Evolutionary conservation across 1,140 invertebrate species (phyloP).

Genomic region (Planococcus citri): DNA sequence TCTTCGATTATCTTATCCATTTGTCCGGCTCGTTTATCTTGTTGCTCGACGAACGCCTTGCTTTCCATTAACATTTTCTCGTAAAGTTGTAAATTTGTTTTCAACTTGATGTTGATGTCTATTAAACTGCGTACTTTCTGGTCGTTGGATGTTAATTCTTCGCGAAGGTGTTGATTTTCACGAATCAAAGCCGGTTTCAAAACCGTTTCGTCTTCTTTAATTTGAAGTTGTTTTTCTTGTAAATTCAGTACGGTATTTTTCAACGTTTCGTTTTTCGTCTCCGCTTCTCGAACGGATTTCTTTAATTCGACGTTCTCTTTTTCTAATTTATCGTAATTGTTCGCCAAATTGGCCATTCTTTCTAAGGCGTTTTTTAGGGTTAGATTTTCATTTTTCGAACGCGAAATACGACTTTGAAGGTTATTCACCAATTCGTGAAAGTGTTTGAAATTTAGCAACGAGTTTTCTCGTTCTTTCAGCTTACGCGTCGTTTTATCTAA

Average conservation of each 20-base stretch:
- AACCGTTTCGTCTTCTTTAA: not conserved
- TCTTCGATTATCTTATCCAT: not conserved
- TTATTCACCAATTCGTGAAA: not conserved
- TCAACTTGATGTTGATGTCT: not conserved
- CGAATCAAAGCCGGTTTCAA: not conserved
- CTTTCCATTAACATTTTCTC: slow-evolving; percentile 9
- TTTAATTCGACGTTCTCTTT: not conserved
- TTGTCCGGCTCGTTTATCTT: not conserved
- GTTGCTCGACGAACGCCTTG: not conserved
- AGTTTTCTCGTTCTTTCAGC: not conserved
- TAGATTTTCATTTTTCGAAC: slow-evolving; percentile 9
- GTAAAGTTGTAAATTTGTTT: not conserved
- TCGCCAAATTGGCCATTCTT: not conserved
- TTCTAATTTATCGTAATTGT: slow-evolving; percentile 11
- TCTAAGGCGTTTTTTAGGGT: not conserved
- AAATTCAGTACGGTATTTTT: not conserved
- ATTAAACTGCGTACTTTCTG: not conserved
- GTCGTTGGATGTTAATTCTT: not conserved
- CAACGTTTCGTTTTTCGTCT: not conserved
- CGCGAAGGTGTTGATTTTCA: not conserved
- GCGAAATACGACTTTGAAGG: slow-evolving; percentile 10
- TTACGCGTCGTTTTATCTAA: not conserved
- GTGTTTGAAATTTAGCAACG: not conserved
- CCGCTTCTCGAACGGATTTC: not conserved
- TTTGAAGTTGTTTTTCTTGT: not conserved